Percentiles rank a stretch among this genome's conserved stretches.
Evolutionary conservation across 37 sponge, comb jelly and placozoan genomes (phyloP).

Genomic region (Axinella damicornis): DNA sequence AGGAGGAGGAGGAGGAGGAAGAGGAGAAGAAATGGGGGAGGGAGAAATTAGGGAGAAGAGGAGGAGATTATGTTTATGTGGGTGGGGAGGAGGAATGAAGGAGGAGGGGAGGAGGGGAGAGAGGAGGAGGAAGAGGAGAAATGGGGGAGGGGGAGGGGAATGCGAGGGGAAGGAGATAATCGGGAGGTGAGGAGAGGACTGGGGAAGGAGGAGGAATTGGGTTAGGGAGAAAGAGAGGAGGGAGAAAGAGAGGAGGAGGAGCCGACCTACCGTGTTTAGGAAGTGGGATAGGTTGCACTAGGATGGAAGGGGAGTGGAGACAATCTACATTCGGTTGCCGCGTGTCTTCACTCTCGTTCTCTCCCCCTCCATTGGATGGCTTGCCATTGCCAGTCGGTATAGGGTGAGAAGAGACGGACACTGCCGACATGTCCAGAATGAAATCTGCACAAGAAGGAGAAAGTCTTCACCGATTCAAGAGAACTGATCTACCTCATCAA

Average conservation of each 20-base stretch:
- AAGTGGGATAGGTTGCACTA: background rate
- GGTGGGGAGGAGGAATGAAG: background rate
- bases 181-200: background rate
- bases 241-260: background rate
- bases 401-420: constrained; percentile 25
- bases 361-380: background rate
- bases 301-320: constrained; percentile 28
- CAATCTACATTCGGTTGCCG: constrained; percentile 75
- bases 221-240: background rate
- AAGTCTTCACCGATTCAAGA: too few species aligned
- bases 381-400: background rate
- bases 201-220: background rate
- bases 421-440: constrained; percentile 36
- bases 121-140: background rate
- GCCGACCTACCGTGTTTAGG: background rate
- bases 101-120: background rate
- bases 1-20: background rate
- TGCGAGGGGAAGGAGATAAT: background rate
- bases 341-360: background rate
- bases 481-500: too few species aligned
- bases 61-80: background rate
- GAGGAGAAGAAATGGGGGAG: background rate
- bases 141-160: background rate
- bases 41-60: background rate
- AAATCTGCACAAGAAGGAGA: background rate